Percentiles rank a stretch among this genome's conserved stretches.
These are phyloP conservation scores for Keiferia lycopersicella DNA, from an alignment of 2,888 invertebrate species.

Conservation along the genomic window DNA sequence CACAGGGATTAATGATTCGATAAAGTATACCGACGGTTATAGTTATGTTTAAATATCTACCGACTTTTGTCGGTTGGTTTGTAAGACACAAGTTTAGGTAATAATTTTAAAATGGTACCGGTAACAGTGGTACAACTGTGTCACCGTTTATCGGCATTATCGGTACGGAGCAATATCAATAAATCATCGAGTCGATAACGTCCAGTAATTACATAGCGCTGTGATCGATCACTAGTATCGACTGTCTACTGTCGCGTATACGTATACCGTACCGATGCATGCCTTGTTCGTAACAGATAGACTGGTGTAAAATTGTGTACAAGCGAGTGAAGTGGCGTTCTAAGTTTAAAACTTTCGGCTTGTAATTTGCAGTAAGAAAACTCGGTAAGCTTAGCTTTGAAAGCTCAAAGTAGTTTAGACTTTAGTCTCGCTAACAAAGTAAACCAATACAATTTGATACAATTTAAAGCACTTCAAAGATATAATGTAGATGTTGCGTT, in stretches of 20 bases:
- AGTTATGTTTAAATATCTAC: slow-evolving; percentile 3
- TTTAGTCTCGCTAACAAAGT: not conserved
- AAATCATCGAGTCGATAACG: slow-evolving; percentile 70
- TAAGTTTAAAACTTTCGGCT: not conserved
- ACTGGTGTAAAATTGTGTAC: slow-evolving; percentile 31
- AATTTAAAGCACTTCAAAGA: not conserved
- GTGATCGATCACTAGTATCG: slow-evolving; percentile 67
- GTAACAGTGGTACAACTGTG: slow-evolving; percentile 24
- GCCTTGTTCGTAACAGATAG: slow-evolving; percentile 32
- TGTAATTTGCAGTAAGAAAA: slow-evolving; percentile 8
- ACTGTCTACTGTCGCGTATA: slow-evolving; percentile 18
- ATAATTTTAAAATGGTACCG: not conserved
- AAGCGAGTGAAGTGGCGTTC: slow-evolving; percentile 15
- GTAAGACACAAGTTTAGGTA: slow-evolving; percentile 8
- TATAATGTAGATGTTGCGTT: slow-evolving; percentile 4
- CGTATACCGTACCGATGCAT: slow-evolving; percentile 29
- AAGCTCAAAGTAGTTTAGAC: not conserved
- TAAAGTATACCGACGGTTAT: slow-evolving; percentile 9
- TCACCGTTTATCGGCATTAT: slow-evolving; percentile 42
- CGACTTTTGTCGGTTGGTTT: slow-evolving; percentile 17
- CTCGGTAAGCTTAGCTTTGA: not conserved
- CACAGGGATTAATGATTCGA: slow-evolving; percentile 12
- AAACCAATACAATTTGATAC: not conserved
- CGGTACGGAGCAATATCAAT: slow-evolving; percentile 69
- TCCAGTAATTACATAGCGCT: slow-evolving; percentile 66